These are phyloP conservation scores for Tenthredo scrophulariae DNA, from an alignment of 2,888 invertebrate genomes.

Conservation along the genomic window DNA sequence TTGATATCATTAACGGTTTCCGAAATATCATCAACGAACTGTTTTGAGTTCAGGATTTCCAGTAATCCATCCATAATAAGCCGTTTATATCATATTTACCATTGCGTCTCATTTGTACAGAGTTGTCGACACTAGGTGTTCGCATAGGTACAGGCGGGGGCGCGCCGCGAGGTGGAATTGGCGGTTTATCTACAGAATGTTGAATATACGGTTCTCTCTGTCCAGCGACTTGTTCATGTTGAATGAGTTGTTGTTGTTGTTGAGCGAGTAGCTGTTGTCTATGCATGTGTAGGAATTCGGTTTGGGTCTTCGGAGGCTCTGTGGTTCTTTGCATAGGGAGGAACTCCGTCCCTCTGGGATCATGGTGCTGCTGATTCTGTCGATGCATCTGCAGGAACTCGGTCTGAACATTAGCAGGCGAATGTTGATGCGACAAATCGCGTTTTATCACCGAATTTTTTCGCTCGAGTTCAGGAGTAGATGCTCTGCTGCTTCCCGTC, in stretches of 20 bases:
- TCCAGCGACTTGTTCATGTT: conserved; percentile 66
- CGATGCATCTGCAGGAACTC: conserved; percentile 73
- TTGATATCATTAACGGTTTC: no score
- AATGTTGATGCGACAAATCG: conserved; percentile 67
- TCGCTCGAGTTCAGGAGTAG: conserved; percentile 78
- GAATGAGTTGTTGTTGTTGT: conserved; percentile 74
- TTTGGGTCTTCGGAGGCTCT: conserved; percentile 77
- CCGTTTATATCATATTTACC: conserved; percentile 63
- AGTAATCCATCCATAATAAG: no score
- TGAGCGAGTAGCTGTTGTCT: conserved; percentile 74
- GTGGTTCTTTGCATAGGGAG: conserved; percentile 61
- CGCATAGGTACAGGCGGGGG: conserved; percentile 81
- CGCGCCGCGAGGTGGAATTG: conserved; percentile 82
- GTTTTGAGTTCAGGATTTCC: no score
- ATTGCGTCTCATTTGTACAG: conserved; percentile 71
- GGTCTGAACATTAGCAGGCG: conserved; percentile 71
- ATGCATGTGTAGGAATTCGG: conserved; percentile 80
- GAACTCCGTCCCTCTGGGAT: conserved; percentile 68
- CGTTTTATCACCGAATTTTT: conserved; percentile 77
- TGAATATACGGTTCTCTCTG: conserved; percentile 66
- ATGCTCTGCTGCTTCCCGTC: conserved; percentile 78
- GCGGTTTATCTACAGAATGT: conserved; percentile 79
- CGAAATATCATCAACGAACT: no score
- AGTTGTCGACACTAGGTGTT: conserved; percentile 76
- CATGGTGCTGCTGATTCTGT: conserved; percentile 65